phyloP scores from a whole-genome alignment of 2,113 vertebrate genomes.

The Plecotus auritus region DNA sequence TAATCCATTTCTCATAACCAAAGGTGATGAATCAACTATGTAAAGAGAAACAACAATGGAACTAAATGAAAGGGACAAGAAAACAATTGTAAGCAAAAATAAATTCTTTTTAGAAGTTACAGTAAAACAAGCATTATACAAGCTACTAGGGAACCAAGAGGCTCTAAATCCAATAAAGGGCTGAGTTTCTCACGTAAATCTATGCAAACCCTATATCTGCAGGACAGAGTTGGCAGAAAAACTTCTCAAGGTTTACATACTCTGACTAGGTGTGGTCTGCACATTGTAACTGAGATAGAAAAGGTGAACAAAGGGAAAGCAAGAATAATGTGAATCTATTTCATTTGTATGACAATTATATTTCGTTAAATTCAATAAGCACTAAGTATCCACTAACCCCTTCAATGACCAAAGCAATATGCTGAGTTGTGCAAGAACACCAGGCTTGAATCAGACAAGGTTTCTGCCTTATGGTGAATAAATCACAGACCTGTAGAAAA shows the following conservation, averaged over 20 bases:
- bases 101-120: constrained; percentile 70
- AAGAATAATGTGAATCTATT: constrained; percentile 39
- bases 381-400: constrained; percentile 36
- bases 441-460: neutral
- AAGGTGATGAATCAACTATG: constrained; percentile 69
- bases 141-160: constrained; percentile 16
- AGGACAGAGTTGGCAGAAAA: neutral
- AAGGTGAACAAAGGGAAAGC: constrained; percentile 23
- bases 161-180: constrained; percentile 56
- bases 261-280: neutral
- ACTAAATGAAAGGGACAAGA: constrained; percentile 74
- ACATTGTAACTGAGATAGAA: neutral
- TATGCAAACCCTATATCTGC: neutral
- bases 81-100: constrained; percentile 71
- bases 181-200: constrained; percentile 51
- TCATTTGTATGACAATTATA: constrained; percentile 50
- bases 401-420: neutral
- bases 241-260: neutral
- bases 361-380: constrained; percentile 51
- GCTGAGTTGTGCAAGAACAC: neutral
- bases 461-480: constrained; percentile 50
- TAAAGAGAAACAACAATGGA: constrained; percentile 76
- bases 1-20: constrained; percentile 70
- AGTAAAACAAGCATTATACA: constrained; percentile 67
- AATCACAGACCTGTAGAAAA: constrained; percentile 60